These are phyloP conservation scores for Noctua janthe DNA, from an alignment of 2,888 invertebrate genomes.

Conservation along the genomic window DNA sequence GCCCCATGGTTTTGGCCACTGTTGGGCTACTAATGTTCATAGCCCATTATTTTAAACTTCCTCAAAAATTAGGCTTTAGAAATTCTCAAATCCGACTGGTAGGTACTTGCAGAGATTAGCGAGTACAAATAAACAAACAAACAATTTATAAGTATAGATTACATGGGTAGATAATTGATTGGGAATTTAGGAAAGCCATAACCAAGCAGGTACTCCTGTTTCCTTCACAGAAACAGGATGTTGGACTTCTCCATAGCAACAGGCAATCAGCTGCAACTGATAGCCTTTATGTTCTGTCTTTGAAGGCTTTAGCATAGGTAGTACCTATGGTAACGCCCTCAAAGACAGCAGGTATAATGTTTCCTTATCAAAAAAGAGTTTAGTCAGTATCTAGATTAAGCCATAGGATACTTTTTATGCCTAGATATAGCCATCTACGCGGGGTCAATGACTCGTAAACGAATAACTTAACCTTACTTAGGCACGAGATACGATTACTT, in stretches of 20 bases:
- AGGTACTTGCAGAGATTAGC: not conserved
- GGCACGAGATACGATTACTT: too few relatives aligned
- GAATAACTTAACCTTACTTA: constrained; percentile 28
- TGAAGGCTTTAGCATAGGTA: too few relatives aligned
- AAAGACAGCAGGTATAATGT: too few relatives aligned
- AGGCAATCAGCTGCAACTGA: not conserved
- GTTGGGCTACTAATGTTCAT: not conserved
- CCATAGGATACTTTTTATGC: not conserved
- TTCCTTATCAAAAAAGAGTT: not conserved
- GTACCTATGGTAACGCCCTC: too few relatives aligned
- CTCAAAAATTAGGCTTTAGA: not conserved
- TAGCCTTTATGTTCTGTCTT: not conserved
- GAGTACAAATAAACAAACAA: not conserved
- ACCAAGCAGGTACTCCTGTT: not conserved
- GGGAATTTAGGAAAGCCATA: not conserved
- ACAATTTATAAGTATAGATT: not conserved
- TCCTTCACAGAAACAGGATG: not conserved
- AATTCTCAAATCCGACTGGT: not conserved
- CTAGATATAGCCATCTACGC: not conserved
- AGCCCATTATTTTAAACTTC: not conserved
- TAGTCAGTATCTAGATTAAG: not conserved
- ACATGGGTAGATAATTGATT: not conserved
- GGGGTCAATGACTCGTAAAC: not conserved
- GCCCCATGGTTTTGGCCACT: not conserved
- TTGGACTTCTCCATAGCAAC: not conserved